Evolutionary conservation across 2,113 vertebrate genomes (phyloP), one percentile per base, ranked within the genome.

Genomic region (Cricetomys ansorgei): DNA sequence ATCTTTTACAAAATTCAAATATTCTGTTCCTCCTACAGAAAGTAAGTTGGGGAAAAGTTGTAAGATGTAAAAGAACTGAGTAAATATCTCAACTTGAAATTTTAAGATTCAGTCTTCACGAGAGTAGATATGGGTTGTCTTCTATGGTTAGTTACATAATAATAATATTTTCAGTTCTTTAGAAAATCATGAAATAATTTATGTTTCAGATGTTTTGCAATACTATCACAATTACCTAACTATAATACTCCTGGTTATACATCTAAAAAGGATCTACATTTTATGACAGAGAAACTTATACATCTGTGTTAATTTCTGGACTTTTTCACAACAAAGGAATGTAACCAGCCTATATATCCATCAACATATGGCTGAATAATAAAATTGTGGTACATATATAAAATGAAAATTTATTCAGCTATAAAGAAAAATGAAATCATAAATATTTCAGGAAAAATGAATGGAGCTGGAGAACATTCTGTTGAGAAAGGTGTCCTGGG

Each of bases 1-100:
- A 79, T 79, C 87, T 92, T 96, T 90, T 77, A 94, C 43, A 81
- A 93, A 96, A 97, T 92, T 89, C 65, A 65, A 62, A 94, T 40
- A n/a, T 73, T 59, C 83, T 88, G 13, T 85, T 34, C 88, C 0
- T 86, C 93, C 75, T 79, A 23, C 87, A 92, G 87, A 29, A 94
- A 96, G 34, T 69, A 75, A 62, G 62, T 40, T 91, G 89, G 88
- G 79, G 94, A 55, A 93, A 97, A 11, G 4, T 77, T 90, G 48
- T 55, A 64, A 76, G 84, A 64, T 91, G 70, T 57, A 40, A 45
- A 75, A 65, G 13, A 90, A 72, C 43, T 21, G 65, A 96, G 96
- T 92, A 92, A 59, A 1, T 89, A 23, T 95, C 84, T 94, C 53
- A 88, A 75, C 45, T 59, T 95, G 80, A 87, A 57, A 55, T 84